Base-by-base conservation (phyloP, 2,797 vertebrate genomes). In the Myotis findleyi region DNA sequence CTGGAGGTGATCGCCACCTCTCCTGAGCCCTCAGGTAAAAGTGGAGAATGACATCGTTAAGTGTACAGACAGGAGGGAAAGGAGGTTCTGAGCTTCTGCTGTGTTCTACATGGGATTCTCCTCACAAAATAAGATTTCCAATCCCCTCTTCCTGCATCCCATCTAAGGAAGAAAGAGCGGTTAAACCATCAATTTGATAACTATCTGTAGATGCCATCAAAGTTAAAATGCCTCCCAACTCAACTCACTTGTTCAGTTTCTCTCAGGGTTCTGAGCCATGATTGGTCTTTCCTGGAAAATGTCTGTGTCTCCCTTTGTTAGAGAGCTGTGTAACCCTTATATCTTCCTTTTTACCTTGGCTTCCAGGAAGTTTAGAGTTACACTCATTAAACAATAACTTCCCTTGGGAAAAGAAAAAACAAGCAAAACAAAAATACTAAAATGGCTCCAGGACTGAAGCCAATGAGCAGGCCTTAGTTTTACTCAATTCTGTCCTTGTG, bases 301-400 rank as follows among this genome's bases (percentile, higher is more conserved):
- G 68, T 66, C 6, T 86, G 5, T 49, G 16, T 87, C 64, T 69
- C 23, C 5, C 21, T 79, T 94, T 85, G 47, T 91, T 91, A 82
- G 36, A 85, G 41, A 81, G 17, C 44, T 62, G 6, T 47, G 7
- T 59, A 90, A 93, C 17, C 27, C 5, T 91, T 64, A 44, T 25
- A 21, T 55, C 53, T 85, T 25, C 47, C 36, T 80, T 90, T 73
- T 90, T 72, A 33, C 51, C 6, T 57, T 94, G 27, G 17, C 17
- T 88, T 87, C 47, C 76, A 82, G 21, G 6, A 86, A 73, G 47
- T 53, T 94, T 92, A 79, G 20, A 73, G 8, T 53, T 93, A 86
- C 16, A 85, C 51, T 66, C 68, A 77, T 93, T 95, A 76, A 93
- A 86, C 16, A 62, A 14, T 79, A 76, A 20, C 7, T 14, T 94